Evolutionary conservation across 2,113 vertebrate genomes (phyloP), one percentile per base, ranked within the genome.

Genomic region (Sula dactylatra): DNA sequence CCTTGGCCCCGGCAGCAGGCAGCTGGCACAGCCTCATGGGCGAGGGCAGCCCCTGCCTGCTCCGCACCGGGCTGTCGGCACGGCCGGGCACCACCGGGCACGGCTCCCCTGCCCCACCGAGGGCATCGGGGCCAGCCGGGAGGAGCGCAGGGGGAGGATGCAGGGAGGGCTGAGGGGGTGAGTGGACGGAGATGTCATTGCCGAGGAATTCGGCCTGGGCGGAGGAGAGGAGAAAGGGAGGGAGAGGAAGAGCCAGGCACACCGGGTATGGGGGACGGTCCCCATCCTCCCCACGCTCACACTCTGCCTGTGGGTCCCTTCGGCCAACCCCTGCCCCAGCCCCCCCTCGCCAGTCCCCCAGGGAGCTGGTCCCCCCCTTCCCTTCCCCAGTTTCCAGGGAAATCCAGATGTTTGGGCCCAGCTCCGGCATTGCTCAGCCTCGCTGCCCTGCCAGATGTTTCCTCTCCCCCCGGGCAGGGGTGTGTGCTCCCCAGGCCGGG

Each of bases 401-500:
- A 86, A 93, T 96, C 86, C 96, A 97, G 96, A 97, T 95, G 95
- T 97, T 97, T 66, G 95, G 96, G 90, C 94, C 80, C 89, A 6
- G 93, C 92, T 83, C 86, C 66, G 70, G 85, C 70, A 45, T 42
- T 88, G 91, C 94, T 92, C 86, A 50, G 89, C 71, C 88, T 62
- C 1, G 0, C 74, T 38, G 77, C 38, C 67, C 88, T 91, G 88
- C 94, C 96, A 96, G 94, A 96, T 97, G 95, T 96, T 96, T 96
- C 82, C 89, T 89, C 26, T 86, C 55, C 93, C 85, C 49, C 7
- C 5, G 36, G 89, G 87, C 59, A 77, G 67, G 93, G 93, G 77
- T 80, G 81, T 79, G 84, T 7, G 84, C 81, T 86, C 84, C 81
- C 45, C 11, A 44, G 3, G 4, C 34, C 7, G 44, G 88, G 92